Percentiles rank a stretch among this genome's conserved stretches.
phyloP scores from a whole-genome alignment of 2,797 vertebrate species.

The Enteromius unitaeniatus region DNA sequence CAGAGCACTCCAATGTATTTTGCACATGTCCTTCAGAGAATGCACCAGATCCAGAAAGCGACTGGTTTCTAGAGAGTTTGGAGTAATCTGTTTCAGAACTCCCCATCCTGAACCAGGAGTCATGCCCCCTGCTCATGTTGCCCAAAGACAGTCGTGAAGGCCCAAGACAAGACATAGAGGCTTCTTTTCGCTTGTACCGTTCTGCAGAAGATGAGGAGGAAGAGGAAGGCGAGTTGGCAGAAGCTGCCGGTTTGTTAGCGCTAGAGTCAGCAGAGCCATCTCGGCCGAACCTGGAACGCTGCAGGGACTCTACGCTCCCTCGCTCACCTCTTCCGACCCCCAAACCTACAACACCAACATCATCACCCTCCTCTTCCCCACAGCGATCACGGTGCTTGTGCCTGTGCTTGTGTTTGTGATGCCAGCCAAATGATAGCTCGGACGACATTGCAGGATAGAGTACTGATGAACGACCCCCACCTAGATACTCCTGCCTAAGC shows the following conservation, averaged over 20 bases:
- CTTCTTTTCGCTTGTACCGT: constrained; percentile 94
- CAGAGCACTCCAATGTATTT: constrained; percentile 75
- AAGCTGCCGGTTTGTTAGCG: constrained; percentile 77
- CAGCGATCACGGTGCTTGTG: constrained; percentile 97
- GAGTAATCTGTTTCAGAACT: constrained; percentile 77
- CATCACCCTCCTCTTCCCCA: constrained; percentile 75
- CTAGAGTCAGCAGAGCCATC: constrained; percentile 73
- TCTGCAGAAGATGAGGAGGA: constrained; percentile 86
- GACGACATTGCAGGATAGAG: constrained; percentile 94
- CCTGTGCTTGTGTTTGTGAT: constrained; percentile 94
- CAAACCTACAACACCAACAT: constrained; percentile 65
- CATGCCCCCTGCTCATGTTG: constrained; percentile 72
- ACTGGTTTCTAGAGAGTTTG: constrained; percentile 75
- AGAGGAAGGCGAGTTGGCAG: constrained; percentile 86
- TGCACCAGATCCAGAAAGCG: constrained; percentile 70
- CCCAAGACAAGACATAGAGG: constrained; percentile 81
- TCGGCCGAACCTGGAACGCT: constrained; percentile 90
- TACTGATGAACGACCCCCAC: constrained; percentile 82
- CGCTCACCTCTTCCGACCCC: constrained; percentile 66
- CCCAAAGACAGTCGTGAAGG: constrained; percentile 81
- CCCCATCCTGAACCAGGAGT: constrained; percentile 81
- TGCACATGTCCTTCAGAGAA: constrained; percentile 76
- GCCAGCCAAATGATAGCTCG: constrained; percentile 97
- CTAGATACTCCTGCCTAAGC: constrained; percentile 90
- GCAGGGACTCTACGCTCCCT: constrained; percentile 83